phyloP scores from a whole-genome alignment of 2,888 invertebrate species.

The Ophioninae sp. region DNA sequence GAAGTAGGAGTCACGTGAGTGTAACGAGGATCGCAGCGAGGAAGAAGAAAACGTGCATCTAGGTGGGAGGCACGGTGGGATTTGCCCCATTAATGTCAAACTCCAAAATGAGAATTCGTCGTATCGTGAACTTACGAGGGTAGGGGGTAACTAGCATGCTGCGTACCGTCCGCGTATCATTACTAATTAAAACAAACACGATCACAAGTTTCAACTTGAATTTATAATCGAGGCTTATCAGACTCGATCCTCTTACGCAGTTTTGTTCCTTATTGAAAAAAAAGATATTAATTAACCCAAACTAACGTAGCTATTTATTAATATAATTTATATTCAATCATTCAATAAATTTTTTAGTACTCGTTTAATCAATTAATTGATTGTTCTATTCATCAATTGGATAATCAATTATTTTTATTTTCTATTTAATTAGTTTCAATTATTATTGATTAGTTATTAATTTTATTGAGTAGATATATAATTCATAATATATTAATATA shows the following conservation, averaged over 20 bases:
- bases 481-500: too few species aligned
- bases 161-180: constrained; percentile 62
- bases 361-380: too few species aligned
- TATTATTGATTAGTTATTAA: too few species aligned
- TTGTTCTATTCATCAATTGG: too few species aligned
- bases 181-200: constrained; percentile 78
- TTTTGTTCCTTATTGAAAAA: background rate
- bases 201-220: constrained; percentile 74
- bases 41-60: background rate
- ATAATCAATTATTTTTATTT: too few species aligned
- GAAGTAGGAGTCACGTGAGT: constrained; percentile 65
- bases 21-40: background rate
- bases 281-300: background rate
- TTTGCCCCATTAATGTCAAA: constrained; percentile 62
- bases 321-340: too few species aligned
- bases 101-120: constrained; percentile 71
- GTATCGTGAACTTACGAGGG: background rate
- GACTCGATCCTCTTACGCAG: background rate
- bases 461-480: too few species aligned
- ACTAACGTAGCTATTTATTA: background rate
- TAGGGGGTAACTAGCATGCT: constrained; percentile 70
- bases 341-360: too few species aligned
- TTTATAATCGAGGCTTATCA: constrained; percentile 38
- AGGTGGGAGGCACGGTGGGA: constrained; percentile 9
- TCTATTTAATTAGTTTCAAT: too few species aligned